Evolutionary conservation across 2,888 invertebrate genomes (phyloP).

Genomic region (Galerucella nymphaeae): DNA sequence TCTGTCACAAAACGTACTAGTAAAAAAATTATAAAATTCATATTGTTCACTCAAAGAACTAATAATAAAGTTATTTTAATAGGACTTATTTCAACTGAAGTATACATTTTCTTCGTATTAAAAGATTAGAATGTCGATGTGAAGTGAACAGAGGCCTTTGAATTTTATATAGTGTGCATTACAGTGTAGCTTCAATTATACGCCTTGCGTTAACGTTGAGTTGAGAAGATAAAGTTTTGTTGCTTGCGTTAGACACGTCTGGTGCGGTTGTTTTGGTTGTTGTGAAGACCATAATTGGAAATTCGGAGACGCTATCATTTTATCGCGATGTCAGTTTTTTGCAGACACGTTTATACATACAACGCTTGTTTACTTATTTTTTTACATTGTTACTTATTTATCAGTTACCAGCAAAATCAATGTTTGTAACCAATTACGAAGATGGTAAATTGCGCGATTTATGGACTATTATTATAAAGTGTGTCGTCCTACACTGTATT

Average conservation of each 20-base stretch:
- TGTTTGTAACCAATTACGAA: neutral
- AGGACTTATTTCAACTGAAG: neutral
- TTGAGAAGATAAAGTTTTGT: slow-evolving; percentile 36
- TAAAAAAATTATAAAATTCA: no score
- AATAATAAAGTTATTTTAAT: neutral
- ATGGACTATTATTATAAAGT: no score
- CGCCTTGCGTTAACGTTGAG: slow-evolving; percentile 9
- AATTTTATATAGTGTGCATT: slow-evolving; percentile 27
- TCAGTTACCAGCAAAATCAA: neutral
- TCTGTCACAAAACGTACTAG: no score
- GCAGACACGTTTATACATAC: slow-evolving; percentile 1
- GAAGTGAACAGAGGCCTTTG: slow-evolving; percentile 27
- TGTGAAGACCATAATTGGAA: slow-evolving; percentile 31
- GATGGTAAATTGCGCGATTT: neutral
- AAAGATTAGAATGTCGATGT: slow-evolving; percentile 27
- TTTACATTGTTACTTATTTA: neutral
- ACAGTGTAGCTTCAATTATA: slow-evolving; percentile 41
- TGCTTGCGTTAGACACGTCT: slow-evolving; percentile 28
- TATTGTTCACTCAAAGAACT: no score
- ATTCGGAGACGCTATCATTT: slow-evolving; percentile 11
- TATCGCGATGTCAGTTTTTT: slow-evolving; percentile 7
- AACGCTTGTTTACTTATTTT: neutral
- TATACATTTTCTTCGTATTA: slow-evolving; percentile 5
- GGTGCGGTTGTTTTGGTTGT: slow-evolving; percentile 34
- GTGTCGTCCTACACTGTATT: no score